A percentile compares a stretch with the other conserved stretches of the same genome.
These are phyloP conservation scores for Philopotamus ludificatus DNA, from an alignment of 1,140 invertebrate genomes.

Conservation along the genomic window DNA sequence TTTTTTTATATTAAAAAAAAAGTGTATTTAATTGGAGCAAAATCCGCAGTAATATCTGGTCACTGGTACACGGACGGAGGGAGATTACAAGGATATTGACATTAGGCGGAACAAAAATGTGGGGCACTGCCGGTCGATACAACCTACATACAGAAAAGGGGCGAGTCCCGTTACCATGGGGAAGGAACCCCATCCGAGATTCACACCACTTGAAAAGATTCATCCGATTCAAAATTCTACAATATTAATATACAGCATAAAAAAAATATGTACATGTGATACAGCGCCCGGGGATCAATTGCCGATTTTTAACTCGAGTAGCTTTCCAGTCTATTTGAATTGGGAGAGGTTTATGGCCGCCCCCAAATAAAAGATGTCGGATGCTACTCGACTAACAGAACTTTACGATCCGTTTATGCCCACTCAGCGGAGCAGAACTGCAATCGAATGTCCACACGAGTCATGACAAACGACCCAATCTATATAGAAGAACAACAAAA, in stretches of 20 bases:
- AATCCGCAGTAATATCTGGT: too few species aligned
- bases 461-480: conserved; percentile 4
- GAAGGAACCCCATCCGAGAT: conserved; percentile 4
- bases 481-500: too few species aligned
- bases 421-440: conserved; percentile 22
- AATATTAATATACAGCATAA: too few species aligned
- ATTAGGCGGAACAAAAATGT: conserved; percentile 34
- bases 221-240: too few species aligned
- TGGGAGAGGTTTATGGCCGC: conserved; percentile 20
- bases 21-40: too few species aligned
- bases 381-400: background rate
- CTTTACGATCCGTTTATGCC: conserved; percentile 28
- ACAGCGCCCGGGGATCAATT: too few species aligned
- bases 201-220: conserved; percentile 20
- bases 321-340: conserved; percentile 22
- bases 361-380: conserved; percentile 12
- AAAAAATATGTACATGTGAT: too few species aligned
- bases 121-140: conserved; percentile 32
- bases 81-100: conserved; percentile 38
- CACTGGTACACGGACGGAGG: too few species aligned
- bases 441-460: conserved; percentile 17
- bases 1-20: too few species aligned
- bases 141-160: conserved; percentile 19
- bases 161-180: conserved; percentile 26
- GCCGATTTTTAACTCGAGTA: conserved; percentile 13